A percentile compares a stretch with the other conserved stretches of the same genome.
Conservation (phyloP, 2,113 vertebrate species). For the Setophaga petechia region DNA sequence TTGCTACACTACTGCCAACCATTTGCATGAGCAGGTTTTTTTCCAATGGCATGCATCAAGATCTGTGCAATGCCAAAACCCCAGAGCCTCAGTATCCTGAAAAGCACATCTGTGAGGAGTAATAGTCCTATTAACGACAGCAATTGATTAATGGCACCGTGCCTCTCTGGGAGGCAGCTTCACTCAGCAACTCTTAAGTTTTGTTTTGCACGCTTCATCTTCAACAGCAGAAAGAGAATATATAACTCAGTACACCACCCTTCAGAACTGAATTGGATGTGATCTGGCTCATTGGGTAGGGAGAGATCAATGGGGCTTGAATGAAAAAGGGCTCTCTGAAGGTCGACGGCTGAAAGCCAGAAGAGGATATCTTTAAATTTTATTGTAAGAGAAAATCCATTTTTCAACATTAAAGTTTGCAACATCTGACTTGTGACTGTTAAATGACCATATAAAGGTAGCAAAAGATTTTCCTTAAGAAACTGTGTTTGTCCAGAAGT, state of each 20-base stretch:
- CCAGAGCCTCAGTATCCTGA: background rate
- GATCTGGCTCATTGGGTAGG: background rate
- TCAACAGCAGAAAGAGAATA: background rate
- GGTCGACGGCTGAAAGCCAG: background rate
- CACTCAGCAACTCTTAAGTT: background rate
- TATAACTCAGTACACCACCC: background rate
- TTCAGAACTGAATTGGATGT: background rate
- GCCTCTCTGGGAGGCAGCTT: background rate
- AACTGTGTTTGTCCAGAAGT: background rate
- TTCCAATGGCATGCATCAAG: background rate
- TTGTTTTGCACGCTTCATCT: background rate
- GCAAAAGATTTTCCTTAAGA: background rate
- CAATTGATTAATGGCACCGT: background rate
- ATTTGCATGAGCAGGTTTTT: background rate
- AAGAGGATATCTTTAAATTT: background rate
- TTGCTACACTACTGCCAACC: background rate
- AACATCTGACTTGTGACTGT: background rate
- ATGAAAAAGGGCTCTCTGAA: background rate
- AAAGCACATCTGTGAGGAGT: background rate
- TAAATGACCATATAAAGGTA: background rate
- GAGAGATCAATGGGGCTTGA: background rate
- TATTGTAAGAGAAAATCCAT: background rate
- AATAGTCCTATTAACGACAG: background rate
- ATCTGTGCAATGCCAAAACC: background rate
- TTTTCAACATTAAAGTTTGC: background rate